These are phyloP conservation scores for Cataglyphis albicans DNA, from an alignment of 2,888 invertebrate genomes.

Conservation along the genomic window DNA sequence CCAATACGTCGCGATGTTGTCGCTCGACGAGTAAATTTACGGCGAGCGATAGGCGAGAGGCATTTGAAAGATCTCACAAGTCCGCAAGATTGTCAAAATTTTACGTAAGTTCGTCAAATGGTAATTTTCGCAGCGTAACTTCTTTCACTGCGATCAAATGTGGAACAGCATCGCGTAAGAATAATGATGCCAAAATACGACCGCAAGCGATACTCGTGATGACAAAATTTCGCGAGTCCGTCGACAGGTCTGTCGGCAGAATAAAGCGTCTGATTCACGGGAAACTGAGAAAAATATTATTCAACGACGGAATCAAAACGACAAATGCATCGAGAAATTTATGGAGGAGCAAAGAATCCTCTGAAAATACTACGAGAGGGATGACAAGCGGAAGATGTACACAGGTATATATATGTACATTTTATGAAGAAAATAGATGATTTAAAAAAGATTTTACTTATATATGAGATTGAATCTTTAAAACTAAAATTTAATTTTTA, in stretches of 20 bases:
- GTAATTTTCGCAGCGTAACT: background rate
- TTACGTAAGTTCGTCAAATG: background rate
- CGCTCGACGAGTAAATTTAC: constrained; percentile 1
- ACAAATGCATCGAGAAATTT: constrained; percentile 70
- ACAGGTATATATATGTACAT: background rate
- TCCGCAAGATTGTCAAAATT: background rate
- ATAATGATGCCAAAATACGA: background rate
- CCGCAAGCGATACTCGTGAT: background rate
- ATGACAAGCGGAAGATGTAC: constrained; percentile 53
- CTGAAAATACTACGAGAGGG: constrained; percentile 64
- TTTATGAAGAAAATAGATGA: background rate
- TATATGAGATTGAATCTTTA: background rate
- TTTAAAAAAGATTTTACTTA: constrained; percentile 10
- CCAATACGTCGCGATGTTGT: background rate
- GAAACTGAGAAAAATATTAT: constrained; percentile 70
- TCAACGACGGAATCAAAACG: constrained; percentile 69
- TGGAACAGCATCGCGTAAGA: background rate
- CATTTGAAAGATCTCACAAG: background rate
- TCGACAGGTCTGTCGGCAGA: constrained; percentile 67
- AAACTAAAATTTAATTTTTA: background rate
- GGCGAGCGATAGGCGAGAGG: background rate
- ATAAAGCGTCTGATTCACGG: constrained; percentile 74
- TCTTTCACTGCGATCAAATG: constrained; percentile 19
- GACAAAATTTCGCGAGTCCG: constrained; percentile 19
- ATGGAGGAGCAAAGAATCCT: constrained; percentile 65